phyloP scores from a whole-genome alignment of 2,113 vertebrate species.

The Microcebus ravelobensis region DNA sequence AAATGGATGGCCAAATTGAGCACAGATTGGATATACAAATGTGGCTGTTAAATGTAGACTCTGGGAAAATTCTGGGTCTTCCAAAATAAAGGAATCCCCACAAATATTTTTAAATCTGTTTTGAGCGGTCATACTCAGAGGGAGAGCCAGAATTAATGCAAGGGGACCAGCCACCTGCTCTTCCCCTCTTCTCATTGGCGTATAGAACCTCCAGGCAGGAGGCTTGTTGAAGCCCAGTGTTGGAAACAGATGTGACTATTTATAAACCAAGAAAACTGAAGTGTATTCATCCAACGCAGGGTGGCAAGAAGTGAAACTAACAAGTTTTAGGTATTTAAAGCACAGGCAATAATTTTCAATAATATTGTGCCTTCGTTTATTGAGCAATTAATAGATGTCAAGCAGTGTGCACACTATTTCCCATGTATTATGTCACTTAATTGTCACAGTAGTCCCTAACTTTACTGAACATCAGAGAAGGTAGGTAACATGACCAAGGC shows the following conservation, averaged over 20 bases:
- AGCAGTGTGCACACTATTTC: not conserved
- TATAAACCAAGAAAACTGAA: conserved; percentile 34
- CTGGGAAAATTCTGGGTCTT: not conserved
- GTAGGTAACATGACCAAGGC: not conserved
- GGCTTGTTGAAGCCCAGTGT: not conserved
- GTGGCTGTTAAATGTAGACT: conserved; percentile 23
- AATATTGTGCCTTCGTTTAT: not conserved
- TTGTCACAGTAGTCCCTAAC: not conserved
- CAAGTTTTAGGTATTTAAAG: not conserved
- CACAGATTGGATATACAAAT: conserved; percentile 18
- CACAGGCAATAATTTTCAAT: not conserved
- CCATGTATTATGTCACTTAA: not conserved
- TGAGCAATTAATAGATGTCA: conserved; percentile 13
- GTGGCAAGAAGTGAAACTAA: not conserved
- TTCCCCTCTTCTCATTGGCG: not conserved
- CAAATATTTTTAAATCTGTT: conserved; percentile 24
- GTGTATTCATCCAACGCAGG: not conserved
- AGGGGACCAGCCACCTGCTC: not conserved
- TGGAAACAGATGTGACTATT: conserved; percentile 49
- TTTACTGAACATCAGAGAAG: not conserved
- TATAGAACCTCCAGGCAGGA: not conserved
- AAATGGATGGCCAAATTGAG: not conserved
- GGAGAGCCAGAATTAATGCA: not conserved
- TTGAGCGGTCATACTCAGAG: not conserved
- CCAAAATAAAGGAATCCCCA: conserved; percentile 41